Evolutionary conservation across 2,113 vertebrate genomes (phyloP), one percentile per base, ranked within the genome.

Genomic region (Nettapus auritus): DNA sequence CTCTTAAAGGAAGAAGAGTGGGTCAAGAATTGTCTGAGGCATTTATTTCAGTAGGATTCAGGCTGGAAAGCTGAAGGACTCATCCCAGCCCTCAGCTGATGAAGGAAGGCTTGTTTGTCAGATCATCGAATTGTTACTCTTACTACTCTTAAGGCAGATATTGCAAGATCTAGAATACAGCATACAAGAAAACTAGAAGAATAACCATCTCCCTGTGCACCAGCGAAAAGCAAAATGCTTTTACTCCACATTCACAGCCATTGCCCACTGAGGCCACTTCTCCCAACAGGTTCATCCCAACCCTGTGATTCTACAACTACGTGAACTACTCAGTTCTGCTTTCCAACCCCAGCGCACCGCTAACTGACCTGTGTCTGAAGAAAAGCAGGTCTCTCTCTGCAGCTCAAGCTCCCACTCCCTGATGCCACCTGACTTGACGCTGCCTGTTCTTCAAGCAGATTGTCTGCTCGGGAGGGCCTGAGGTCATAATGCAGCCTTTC

Each of bases 361-460:
- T 55, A 28, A 23, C 40, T 77, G 33, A 20, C 40, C 26, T 6
- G 14, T 53, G 15, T 17, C 40, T 2, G 5, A n/a, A 50, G 44
- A 78, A 34, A 6, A 74, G 56, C 22, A 50, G 29, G 23, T 34
- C 59, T 48, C 62, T 56, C 69, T 67, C 18, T 28, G 59, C 79
- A 74, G 29, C 46, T 80, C 4, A 2, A 86, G 82, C 55, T 74
- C 9, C 2, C 44, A 36, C 25, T 20, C 80, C 75, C 31, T 2
- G 1, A 34, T 38, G 83, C 40, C 20, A 26, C 42, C 28, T 42
- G 38, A 26, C 29, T n/a, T 85, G 44, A 56, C 5, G 0, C 7
- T 40, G 63, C 19, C 50, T 10, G 12, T 40, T 76, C 44, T 64
- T 34, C 0, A 3, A 40, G 36, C 10, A 8, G 3, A 0, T 56